Base-by-base conservation (phyloP, 1,140 invertebrate species). In the Linepithema humile region DNA sequence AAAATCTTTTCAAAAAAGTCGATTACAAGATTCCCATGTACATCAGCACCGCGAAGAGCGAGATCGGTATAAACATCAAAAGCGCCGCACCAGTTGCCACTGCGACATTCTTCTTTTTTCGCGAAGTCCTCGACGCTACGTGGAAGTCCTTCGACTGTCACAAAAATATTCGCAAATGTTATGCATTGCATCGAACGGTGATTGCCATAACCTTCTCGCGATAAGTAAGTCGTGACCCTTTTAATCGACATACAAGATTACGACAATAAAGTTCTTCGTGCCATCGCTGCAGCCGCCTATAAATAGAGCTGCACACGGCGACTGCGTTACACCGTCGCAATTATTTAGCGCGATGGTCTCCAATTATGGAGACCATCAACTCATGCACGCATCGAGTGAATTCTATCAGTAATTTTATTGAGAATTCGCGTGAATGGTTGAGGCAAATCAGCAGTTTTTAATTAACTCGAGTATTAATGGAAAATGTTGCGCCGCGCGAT, bases 141-240 rank as follows among this genome's bases (percentile, higher is more conserved):
- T 77, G 83, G 60, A 90, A 91, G 55, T 91, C 85, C 20, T 84
- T 90, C 0, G 82, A 72, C 90, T 91, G 64, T 3, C 87, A 87
- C 1, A 62, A 59, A 43, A 70, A 57, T 69, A 48, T 80, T 70
- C 64, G n/a, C 2, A 32, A 45, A 43, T 55, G 35, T 69, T 53
- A 67, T 55, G 35, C 40, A 32, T 40, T 29, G 12, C 7, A 43
- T 1, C 12, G 3, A n/a, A 55, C 57, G 20, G 38, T 29, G 35
- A 77, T 83, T 77, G 40, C 26, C 26, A n/a, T 77, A 83, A 64
- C 20, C 45, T 53, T 83, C 40, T 29, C 23, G 15, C 32, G 55
- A 29, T 60, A 67, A 73, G 35, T 53, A 2, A 77, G 45, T 64
- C 12, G 43, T n/a, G 57, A 57, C 57, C 59, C 6, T n/a, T 15